A percentile compares a stretch with the other conserved stretches of the same genome.
phyloP scores from a whole-genome alignment of 2,888 invertebrate species.

The Brachynemurus nebulosus region DNA sequence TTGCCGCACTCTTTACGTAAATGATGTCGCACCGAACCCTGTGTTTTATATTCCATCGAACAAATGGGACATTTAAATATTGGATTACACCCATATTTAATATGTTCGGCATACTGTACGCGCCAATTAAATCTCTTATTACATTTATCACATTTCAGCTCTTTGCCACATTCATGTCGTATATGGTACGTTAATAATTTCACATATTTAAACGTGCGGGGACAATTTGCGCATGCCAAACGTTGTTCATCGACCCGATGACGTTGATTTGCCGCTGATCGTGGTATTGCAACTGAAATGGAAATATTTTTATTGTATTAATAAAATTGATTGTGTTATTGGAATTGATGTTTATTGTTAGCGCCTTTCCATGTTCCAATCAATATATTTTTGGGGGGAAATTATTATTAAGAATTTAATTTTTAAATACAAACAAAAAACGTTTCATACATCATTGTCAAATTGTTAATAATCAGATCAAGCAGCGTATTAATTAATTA shows the following conservation, averaged over 20 bases:
- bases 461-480: too few relatives aligned
- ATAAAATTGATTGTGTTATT: too few relatives aligned
- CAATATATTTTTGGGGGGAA: too few relatives aligned
- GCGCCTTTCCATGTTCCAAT: too few relatives aligned
- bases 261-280: too few relatives aligned
- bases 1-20: conserved; percentile 3
- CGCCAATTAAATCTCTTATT: neutral
- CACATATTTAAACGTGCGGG: neutral
- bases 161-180: neutral
- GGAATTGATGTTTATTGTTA: too few relatives aligned
- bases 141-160: neutral
- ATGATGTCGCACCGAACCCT: neutral
- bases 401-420: too few relatives aligned
- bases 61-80: neutral
- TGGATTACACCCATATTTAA: neutral
- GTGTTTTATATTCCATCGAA: neutral
- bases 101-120: neutral
- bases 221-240: conserved; percentile 1
- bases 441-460: too few relatives aligned
- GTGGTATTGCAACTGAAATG: too few relatives aligned
- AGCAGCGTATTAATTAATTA: too few relatives aligned
- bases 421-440: too few relatives aligned
- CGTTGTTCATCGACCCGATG: neutral
- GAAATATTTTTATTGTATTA: too few relatives aligned
- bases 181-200: conserved; percentile 4